Percentiles rank a stretch among this genome's conserved stretches.
These are phyloP conservation scores for Oncorhynchus masou DNA, from an alignment of 2,113 vertebrate genomes.

Conservation along the genomic window DNA sequence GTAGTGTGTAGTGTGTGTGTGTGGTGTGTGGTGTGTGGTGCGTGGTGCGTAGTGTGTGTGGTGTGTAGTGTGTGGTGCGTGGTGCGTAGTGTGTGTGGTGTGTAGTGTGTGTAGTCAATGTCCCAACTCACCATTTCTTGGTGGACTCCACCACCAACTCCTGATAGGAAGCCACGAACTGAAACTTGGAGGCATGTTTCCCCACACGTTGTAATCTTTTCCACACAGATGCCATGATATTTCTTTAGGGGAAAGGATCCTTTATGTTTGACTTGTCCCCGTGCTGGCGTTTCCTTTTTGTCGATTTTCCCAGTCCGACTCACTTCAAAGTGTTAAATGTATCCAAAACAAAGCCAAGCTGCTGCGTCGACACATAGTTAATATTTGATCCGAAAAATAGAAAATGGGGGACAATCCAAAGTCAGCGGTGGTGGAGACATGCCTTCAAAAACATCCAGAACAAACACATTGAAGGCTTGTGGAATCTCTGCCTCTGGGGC, in stretches of 20 bases:
- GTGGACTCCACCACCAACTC: conserved; percentile 98
- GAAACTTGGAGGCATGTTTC: conserved; percentile 98
- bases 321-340: conserved; percentile 47
- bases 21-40: too few relatives aligned
- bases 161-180: conserved; percentile 99
- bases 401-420: conserved; percentile 34
- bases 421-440: conserved; percentile 17
- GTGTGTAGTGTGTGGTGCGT: neutral
- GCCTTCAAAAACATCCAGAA: conserved; percentile 48
- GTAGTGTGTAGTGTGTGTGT: too few relatives aligned
- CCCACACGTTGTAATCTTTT: conserved; percentile 98
- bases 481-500: conserved; percentile 54
- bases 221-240: conserved; percentile 97
- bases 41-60: too few relatives aligned
- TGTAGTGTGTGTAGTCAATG: neutral
- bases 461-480: conserved; percentile 43
- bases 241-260: conserved; percentile 38
- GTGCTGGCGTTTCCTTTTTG: conserved; percentile 49
- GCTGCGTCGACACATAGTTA: conserved; percentile 49
- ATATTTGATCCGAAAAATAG: conserved; percentile 38
- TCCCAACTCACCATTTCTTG: conserved; percentile 94
- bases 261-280: conserved; percentile 44
- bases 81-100: too few relatives aligned
- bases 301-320: neutral
- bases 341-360: conserved; percentile 41